Conservation (phyloP, 2,797 vertebrate genomes). For the Urophycis tenuis region DNA sequence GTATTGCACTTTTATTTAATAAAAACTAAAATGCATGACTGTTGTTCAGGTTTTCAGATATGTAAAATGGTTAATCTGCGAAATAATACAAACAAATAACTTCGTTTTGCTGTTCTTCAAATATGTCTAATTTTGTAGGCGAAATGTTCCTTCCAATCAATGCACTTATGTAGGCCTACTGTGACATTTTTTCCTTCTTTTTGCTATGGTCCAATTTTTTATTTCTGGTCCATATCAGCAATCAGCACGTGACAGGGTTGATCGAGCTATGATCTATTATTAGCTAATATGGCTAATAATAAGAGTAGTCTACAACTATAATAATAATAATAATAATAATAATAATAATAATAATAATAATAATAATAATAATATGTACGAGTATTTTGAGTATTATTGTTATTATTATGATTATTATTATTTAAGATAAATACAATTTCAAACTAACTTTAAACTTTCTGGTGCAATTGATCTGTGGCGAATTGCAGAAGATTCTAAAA, state of each 20-base stretch:
- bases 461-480: neutral
- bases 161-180: neutral
- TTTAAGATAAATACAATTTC: neutral
- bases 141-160: neutral
- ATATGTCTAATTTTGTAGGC: neutral
- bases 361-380: neutral
- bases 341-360: neutral
- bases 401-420: slow-evolving; percentile 1
- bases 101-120: neutral
- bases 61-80: neutral
- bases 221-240: neutral
- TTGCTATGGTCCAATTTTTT: neutral
- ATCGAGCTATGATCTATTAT: neutral
- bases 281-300: too few relatives aligned
- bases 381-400: too few relatives aligned
- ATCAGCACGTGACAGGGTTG: neutral
- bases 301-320: too few relatives aligned
- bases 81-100: neutral
- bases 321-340: neutral
- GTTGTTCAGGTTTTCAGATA: slow-evolving; percentile 52
- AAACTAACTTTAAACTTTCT: neutral
- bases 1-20: slow-evolving; percentile 64
- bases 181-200: too few relatives aligned
- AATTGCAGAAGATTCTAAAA: neutral
- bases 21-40: slow-evolving; percentile 43